Conservation (phyloP, 2,888 invertebrate species). For the Erebia aethiops region DNA sequence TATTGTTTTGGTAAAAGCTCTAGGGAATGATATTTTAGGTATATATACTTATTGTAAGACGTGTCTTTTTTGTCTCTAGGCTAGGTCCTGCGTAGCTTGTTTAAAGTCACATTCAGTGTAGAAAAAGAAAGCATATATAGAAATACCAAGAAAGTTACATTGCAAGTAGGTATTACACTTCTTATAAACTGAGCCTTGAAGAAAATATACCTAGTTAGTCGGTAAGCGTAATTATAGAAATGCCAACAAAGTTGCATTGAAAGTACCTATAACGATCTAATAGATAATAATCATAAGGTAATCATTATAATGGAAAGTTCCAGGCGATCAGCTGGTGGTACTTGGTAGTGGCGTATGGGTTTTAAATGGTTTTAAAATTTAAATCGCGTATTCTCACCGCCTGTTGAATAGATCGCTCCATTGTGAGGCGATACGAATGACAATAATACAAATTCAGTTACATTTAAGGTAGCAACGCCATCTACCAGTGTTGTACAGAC, state of each 20-base stretch:
- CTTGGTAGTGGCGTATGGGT: neutral
- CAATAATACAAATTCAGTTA: constrained; percentile 38
- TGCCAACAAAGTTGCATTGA: neutral
- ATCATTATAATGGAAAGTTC: constrained; percentile 42
- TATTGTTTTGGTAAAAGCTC: no score
- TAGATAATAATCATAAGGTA: no score
- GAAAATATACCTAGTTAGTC: neutral
- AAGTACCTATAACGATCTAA: neutral
- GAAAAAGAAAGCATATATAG: no score
- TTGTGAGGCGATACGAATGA: constrained; percentile 35
- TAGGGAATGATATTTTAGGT: no score
- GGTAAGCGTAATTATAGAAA: neutral
- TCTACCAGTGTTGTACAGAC: neutral
- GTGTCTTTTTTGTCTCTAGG: no score
- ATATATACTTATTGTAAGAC: no score
- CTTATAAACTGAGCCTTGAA: neutral
- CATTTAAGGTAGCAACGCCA: neutral
- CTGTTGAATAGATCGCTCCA: constrained; percentile 37
- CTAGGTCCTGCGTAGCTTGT: no score
- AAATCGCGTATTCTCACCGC: constrained; percentile 36
- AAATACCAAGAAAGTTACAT: no score
- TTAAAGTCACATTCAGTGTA: no score
- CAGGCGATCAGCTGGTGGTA: constrained; percentile 23
- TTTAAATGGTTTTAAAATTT: constrained; percentile 37
- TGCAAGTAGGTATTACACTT: no score